Percentiles rank a stretch among this genome's conserved stretches.
Evolutionary conservation across 1,140 invertebrate species (phyloP).

Genomic region (Sitodiplosis mosellana): DNA sequence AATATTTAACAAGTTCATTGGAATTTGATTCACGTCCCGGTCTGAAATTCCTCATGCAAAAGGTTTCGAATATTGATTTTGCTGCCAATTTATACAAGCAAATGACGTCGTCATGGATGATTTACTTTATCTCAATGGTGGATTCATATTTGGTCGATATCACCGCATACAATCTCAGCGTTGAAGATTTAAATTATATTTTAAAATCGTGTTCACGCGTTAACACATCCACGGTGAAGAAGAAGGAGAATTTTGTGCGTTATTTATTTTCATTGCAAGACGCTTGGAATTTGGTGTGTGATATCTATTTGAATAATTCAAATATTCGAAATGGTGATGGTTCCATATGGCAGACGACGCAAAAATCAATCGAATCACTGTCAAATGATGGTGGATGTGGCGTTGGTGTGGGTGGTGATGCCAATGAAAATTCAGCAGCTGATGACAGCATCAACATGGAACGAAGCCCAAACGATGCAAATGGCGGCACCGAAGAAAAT

Average conservation of each 20-base stretch:
- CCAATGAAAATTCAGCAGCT: conserved; percentile 6
- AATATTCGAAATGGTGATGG: conserved; percentile 30
- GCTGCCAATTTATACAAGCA: conserved; percentile 85
- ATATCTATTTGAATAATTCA: conserved; percentile 28
- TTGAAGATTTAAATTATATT: conserved; percentile 44
- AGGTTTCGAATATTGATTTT: conserved; percentile 70
- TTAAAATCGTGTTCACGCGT: conserved; percentile 33
- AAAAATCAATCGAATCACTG: background rate
- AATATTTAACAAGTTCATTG: conserved; percentile 59
- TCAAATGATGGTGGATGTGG: background rate
- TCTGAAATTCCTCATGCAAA: conserved; percentile 82
- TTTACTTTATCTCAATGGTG: conserved; percentile 71
- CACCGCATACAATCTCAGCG: conserved; percentile 34
- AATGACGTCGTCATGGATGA: conserved; percentile 77
- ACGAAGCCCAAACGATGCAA: conserved; percentile 5
- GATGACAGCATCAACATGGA: background rate
- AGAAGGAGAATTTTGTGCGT: conserved; percentile 33
- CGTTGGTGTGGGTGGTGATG: conserved; percentile 13
- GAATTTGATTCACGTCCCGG: conserved; percentile 79
- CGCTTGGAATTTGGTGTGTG: conserved; percentile 36
- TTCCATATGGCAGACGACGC: conserved; percentile 12
- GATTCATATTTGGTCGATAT: conserved; percentile 55
- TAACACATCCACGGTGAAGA: conserved; percentile 29
- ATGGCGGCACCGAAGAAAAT: conserved; percentile 7
- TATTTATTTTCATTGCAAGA: conserved; percentile 36